Evolutionary conservation across 2,797 vertebrate species (phyloP), one percentile per base, ranked within the genome.

Genomic region (Aulostomus chinensis): DNA sequence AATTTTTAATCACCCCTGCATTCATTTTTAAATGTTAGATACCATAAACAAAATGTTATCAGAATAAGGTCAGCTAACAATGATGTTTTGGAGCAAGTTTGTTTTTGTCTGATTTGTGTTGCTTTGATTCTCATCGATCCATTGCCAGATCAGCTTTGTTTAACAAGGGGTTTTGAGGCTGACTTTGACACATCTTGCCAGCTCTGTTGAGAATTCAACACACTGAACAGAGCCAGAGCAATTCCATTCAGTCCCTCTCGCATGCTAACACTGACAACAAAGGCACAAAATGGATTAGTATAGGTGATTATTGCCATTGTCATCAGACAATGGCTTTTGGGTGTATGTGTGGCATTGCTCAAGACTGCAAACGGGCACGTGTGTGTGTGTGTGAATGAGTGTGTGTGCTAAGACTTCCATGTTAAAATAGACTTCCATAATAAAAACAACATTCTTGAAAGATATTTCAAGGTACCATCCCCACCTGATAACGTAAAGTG

Each of bases 281-380:
- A 86, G 62, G 48, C 76, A 73, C 75, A 89, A 86, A 87, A 87
- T 80, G 86, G 87, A 90, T 90, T 88, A 88, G 78, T 58, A 73
- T 66, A 83, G 84, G 73, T 80, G 75, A 90, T 90, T 88, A 87
- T 85, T 83, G 74, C 68, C 66, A 81, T 83, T 85, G 85, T 86
- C 75, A 74, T 59, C 46, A 59, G 64, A 77, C 80, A 67, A 69
- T 69, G 61, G 55, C 51, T 60, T 68, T 68, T 48, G 58, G 66
- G 65, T 67, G 24, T 41, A n/a, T 61, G 68, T 84, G 69, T 68
- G 65, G 62, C 47, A 31, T 45, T 14, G n/a, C n/a, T n/a, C n/a
- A n/a, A n/a, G n/a, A n/a, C n/a, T n/a, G n/a, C n/a, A n/a, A n/a
- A n/a, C 29, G 37, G 17, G 26, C 29, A 25, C 26, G 37, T 12